These are phyloP conservation scores for Eulemur albifrons DNA, from an alignment of 2,797 vertebrate species.

Conservation along the genomic window DNA sequence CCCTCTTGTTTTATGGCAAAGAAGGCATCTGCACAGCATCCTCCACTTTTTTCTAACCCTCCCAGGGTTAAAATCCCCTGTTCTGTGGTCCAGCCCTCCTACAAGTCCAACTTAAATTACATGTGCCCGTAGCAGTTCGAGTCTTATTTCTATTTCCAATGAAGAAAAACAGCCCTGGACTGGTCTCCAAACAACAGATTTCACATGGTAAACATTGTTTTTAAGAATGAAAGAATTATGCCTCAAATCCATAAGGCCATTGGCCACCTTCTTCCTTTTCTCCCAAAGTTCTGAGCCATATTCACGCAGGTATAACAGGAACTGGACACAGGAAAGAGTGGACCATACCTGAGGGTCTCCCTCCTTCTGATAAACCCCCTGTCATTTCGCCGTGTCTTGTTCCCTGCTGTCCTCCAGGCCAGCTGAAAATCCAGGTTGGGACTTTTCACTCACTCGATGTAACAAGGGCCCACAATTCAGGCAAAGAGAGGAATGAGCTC, in stretches of 20 bases:
- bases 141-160: slow-evolving; percentile 15
- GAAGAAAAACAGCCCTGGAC: background rate
- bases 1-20: background rate
- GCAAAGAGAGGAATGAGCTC: slow-evolving; percentile 29
- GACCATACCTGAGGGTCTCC: background rate
- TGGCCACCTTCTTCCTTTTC: background rate
- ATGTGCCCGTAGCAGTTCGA: background rate
- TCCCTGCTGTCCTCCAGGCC: background rate
- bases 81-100: background rate
- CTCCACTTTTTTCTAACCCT: background rate
- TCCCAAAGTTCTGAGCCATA: background rate
- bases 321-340: background rate
- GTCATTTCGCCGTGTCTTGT: background rate
- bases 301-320: background rate
- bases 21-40: background rate
- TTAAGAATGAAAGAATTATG: background rate
- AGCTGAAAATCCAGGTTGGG: background rate
- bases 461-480: background rate
- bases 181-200: background rate
- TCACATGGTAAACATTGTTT: background rate
- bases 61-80: background rate
- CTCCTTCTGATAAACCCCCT: background rate
- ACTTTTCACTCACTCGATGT: background rate
- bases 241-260: background rate
- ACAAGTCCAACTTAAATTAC: slow-evolving; percentile 11